Percentiles rank a stretch among this genome's conserved stretches.
Evolutionary conservation across 2,797 vertebrate genomes (phyloP).

Genomic region (Micromesistius poutassou): DNA sequence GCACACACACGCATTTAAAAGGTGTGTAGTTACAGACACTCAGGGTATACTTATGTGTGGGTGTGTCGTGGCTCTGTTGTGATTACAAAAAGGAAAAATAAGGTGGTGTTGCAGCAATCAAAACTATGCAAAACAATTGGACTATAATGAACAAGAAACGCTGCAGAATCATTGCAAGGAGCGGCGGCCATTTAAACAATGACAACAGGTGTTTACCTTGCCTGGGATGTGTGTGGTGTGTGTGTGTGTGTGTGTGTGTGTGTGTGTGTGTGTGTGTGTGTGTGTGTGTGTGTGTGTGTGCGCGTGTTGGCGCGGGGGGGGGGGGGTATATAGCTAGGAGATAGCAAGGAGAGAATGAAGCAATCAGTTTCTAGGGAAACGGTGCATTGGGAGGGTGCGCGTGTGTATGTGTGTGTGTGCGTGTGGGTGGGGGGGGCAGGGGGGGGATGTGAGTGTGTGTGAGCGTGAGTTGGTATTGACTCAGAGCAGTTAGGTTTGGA

Average conservation of each 20-base stretch:
- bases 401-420: not conserved
- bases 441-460: not conserved
- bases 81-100: no score
- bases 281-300: not conserved
- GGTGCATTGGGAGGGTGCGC: not conserved
- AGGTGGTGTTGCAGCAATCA: no score
- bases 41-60: no score
- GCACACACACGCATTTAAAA: no score
- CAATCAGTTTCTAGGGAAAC: constrained; percentile 63
- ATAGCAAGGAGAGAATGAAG: constrained; percentile 38
- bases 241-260: not conserved
- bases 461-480: no score
- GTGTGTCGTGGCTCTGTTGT: no score
- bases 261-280: not conserved
- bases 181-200: not conserved
- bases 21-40: no score
- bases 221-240: not conserved
- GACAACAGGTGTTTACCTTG: not conserved
- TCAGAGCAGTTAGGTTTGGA: no score
- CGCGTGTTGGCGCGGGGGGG: not conserved
- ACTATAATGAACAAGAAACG: not conserved
- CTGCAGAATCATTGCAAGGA: constrained; percentile 4
- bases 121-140: no score
- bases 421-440: not conserved
- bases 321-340: constrained; percentile 14